These are phyloP conservation scores for Teleiodes luculella DNA, from an alignment of 2,888 invertebrate species.

Conservation along the genomic window DNA sequence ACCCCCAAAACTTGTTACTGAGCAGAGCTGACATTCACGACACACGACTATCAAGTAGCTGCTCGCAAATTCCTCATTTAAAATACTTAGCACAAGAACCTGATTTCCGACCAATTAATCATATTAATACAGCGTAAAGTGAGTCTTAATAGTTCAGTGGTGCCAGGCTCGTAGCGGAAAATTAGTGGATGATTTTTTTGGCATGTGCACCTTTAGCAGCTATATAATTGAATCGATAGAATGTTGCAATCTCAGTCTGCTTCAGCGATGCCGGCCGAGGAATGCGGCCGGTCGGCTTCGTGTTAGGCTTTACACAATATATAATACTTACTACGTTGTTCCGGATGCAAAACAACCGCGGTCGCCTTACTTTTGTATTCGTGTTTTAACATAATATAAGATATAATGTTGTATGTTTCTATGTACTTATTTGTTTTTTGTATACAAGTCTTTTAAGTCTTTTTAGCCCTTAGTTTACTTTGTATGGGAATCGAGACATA, in stretches of 20 bases:
- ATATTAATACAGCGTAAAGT: conserved; percentile 3
- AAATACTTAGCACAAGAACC: not conserved
- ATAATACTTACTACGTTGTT: not conserved
- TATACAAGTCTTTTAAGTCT: too few species aligned
- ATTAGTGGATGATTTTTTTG: conserved; percentile 49
- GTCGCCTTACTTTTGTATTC: conserved; percentile 6
- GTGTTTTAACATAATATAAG: not conserved
- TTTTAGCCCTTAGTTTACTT: too few species aligned
- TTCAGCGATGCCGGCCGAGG: conserved; percentile 27
- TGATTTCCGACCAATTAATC: conserved; percentile 1
- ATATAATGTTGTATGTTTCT: not conserved
- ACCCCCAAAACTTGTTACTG: conserved; percentile 31
- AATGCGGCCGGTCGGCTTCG: conserved; percentile 26
- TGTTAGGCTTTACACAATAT: not conserved
- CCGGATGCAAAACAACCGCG: not conserved
- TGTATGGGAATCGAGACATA: too few species aligned
- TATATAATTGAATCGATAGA: conserved; percentile 39
- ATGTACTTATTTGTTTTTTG: too few species aligned
- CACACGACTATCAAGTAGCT: not conserved
- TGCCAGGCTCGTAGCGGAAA: conserved; percentile 52
- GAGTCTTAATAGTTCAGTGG: conserved; percentile 40
- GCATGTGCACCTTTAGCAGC: conserved; percentile 36
- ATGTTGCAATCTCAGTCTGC: conserved; percentile 37
- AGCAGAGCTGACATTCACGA: conserved; percentile 6
- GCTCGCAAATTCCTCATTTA: not conserved